phyloP scores from a whole-genome alignment of 2,888 invertebrate species.

The Auanema freiburgensis region DNA sequence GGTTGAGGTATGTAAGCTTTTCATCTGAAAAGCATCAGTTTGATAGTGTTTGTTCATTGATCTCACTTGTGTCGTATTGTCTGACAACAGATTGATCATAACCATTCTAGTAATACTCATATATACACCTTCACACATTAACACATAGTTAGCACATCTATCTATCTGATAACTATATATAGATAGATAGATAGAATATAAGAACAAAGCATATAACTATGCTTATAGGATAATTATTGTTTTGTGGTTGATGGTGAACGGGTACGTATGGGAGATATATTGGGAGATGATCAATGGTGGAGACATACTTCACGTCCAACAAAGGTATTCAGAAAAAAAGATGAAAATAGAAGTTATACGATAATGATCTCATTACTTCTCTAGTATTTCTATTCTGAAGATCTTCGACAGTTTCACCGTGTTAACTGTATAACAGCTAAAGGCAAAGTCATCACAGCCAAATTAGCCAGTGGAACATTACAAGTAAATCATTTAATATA shows the following conservation, averaged over 20 bases:
- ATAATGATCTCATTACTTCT: not conserved
- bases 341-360: not conserved
- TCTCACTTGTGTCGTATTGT: too few species aligned
- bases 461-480: constrained; percentile 31
- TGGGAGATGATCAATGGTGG: constrained; percentile 64
- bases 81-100: too few species aligned
- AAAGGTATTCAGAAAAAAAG: constrained; percentile 24
- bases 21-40: not conserved
- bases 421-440: constrained; percentile 61
- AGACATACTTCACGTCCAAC: constrained; percentile 63
- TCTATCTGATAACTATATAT: too few species aligned
- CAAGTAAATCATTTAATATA: not conserved
- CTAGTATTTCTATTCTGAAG: constrained; percentile 61
- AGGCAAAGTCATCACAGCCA: constrained; percentile 51
- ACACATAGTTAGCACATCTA: too few species aligned
- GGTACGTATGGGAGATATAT: constrained; percentile 61
- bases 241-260: constrained; percentile 63
- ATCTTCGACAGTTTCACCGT: constrained; percentile 60
- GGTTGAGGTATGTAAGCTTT: constrained; percentile 37
- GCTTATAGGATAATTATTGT: constrained; percentile 62
- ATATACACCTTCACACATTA: too few species aligned
- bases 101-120: too few species aligned
- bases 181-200: too few species aligned
- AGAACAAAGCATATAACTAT: too few species aligned
- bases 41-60: not conserved